A percentile compares a stretch with the other conserved stretches of the same genome.
Conservation (phyloP, 2,113 vertebrate genomes). For the Carollia perspicillata region DNA sequence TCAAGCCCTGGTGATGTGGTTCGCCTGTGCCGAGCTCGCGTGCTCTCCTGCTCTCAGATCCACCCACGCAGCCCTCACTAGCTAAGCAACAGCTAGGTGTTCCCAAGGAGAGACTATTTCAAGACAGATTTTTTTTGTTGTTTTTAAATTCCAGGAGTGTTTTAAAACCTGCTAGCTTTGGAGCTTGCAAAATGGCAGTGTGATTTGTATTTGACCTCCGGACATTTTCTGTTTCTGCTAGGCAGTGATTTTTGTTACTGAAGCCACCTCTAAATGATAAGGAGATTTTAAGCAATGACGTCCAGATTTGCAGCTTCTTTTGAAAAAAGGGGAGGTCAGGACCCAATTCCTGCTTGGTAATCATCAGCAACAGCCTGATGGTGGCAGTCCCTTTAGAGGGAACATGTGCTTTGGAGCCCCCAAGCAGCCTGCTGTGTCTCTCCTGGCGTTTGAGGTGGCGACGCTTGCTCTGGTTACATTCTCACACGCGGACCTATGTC, state of each 20-base stretch:
- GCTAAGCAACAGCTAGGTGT: too few relatives aligned
- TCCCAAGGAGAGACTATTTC: neutral
- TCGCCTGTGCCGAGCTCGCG: neutral
- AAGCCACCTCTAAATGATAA: neutral
- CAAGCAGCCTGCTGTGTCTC: neutral
- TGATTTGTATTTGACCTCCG: neutral
- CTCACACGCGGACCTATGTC: neutral
- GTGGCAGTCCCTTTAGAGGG: neutral
- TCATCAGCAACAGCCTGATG: accelerated
- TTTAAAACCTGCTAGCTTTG: neutral
- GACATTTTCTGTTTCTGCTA: neutral
- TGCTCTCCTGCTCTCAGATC: too few relatives aligned
- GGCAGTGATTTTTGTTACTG: neutral
- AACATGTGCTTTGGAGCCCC: neutral
- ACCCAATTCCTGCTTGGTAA: neutral
- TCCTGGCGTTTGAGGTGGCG: neutral
- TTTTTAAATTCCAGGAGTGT: neutral
- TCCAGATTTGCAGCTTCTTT: neutral
- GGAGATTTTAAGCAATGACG: neutral
- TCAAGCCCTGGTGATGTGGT: neutral
- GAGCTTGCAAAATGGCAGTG: neutral
- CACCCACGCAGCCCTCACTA: neutral
- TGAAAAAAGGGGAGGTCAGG: neutral
- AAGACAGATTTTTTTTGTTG: neutral
- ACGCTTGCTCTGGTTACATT: neutral